Conservation (phyloP, 2,113 vertebrate species). For the Psittacara wagleri region DNA sequence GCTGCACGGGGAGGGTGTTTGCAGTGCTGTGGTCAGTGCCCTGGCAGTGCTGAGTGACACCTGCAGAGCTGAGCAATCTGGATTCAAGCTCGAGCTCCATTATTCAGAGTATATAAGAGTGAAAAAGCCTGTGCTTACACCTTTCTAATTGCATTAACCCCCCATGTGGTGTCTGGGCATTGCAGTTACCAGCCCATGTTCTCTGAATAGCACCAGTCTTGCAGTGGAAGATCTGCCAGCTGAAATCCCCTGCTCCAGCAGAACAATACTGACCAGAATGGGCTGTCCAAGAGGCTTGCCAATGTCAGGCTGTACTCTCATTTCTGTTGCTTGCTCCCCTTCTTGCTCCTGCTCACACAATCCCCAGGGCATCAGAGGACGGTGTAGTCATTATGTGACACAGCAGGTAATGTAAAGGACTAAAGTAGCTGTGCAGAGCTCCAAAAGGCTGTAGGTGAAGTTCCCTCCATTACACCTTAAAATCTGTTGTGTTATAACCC, state of each 20-base stretch:
- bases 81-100: not conserved
- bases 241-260: not conserved
- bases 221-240: not conserved
- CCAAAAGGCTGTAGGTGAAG: fast-evolving
- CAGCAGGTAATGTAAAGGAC: not conserved
- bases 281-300: not conserved
- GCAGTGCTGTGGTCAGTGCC: fast-evolving
- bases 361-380: not conserved
- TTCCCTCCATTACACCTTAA: fast-evolving
- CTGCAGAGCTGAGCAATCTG: not conserved
- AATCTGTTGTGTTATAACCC: too few species aligned
- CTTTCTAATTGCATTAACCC: fast-evolving
- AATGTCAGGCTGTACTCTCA: not conserved
- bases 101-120: fast-evolving
- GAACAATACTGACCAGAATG: fast-evolving
- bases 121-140: fast-evolving
- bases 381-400: fast-evolving
- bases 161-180: fast-evolving
- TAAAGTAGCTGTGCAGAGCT: not conserved
- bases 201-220: fast-evolving
- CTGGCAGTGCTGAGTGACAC: not conserved
- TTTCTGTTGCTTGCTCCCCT: not conserved
- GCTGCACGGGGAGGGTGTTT: not conserved
- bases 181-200: fast-evolving
- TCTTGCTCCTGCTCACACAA: not conserved